Conservation (phyloP, 1,140 invertebrate species). For the Pseudomyrmex dendroicus region DNA sequence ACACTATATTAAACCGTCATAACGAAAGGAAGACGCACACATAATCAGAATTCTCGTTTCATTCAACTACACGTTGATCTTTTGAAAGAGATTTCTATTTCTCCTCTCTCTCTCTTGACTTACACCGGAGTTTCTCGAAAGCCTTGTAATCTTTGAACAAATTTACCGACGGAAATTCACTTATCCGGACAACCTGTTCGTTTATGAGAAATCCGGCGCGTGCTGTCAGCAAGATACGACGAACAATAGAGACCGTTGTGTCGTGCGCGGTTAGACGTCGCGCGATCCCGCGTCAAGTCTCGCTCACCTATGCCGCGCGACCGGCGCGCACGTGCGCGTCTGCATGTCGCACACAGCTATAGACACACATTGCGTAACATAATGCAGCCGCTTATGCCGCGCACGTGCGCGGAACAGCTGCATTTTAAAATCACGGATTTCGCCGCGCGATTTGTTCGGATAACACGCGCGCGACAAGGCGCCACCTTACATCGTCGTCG, state of each 20-base stretch:
- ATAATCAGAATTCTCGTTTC: background rate
- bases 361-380: conserved; percentile 38
- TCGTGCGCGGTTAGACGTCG: conserved; percentile 8
- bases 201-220: conserved; percentile 56
- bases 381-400: conserved; percentile 73
- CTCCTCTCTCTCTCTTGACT: background rate
- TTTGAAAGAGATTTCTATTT: conserved; percentile 4
- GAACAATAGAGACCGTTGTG: conserved; percentile 66
- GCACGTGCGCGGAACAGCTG: conserved; percentile 79
- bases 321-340: conserved; percentile 3
- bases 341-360: background rate
- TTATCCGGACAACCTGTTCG: conserved; percentile 53
- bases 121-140: background rate
- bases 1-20: too few species aligned
- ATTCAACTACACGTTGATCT: background rate
- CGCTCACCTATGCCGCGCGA: conserved; percentile 33
- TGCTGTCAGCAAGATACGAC: conserved; percentile 60
- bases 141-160: conserved; percentile 15
- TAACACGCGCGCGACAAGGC: conserved; percentile 58
- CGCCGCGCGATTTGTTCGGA: conserved; percentile 63
- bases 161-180: conserved; percentile 68
- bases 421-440: conserved; percentile 79
- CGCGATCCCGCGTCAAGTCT: conserved; percentile 1
- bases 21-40: background rate
- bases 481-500: conserved; percentile 13